Percentiles rank a stretch among this genome's conserved stretches.
phyloP scores from a whole-genome alignment of 2,888 invertebrate species.

The Pterostichus madidus region DNA sequence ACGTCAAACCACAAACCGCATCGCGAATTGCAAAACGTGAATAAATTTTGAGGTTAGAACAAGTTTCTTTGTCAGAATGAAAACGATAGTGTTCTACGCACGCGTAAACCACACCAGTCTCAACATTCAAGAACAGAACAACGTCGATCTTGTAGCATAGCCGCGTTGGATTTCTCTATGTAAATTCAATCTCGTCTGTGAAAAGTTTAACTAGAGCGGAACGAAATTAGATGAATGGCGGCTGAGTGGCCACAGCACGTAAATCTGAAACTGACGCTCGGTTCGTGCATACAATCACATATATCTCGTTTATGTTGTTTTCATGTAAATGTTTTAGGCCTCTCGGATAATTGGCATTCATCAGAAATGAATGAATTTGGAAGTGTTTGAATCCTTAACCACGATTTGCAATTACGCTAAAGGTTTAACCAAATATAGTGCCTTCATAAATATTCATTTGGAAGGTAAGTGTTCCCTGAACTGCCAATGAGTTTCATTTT shows the following conservation, averaged over 20 bases:
- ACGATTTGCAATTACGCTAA: slow-evolving; percentile 30
- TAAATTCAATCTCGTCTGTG: slow-evolving; percentile 47
- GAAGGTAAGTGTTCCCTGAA: not conserved
- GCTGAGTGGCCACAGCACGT: slow-evolving; percentile 13
- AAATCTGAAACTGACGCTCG: slow-evolving; percentile 38
- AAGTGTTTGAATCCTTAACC: slow-evolving; percentile 30
- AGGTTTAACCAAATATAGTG: slow-evolving; percentile 30
- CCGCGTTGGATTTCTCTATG: slow-evolving; percentile 32
- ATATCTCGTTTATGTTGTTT: slow-evolving; percentile 52
- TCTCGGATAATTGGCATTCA: slow-evolving; percentile 32
- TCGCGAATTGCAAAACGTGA: slow-evolving; percentile 16
- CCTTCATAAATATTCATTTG: slow-evolving; percentile 11
- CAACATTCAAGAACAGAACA: not conserved
- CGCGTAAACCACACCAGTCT: not conserved
- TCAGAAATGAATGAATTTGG: slow-evolving; percentile 37
- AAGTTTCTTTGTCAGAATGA: slow-evolving; percentile 19
- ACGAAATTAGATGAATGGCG: slow-evolving; percentile 48
- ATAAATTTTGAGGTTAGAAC: slow-evolving; percentile 30
- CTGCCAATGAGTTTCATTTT: slow-evolving; percentile 26
- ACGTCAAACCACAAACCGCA: not conserved
- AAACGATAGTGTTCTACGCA: slow-evolving; percentile 24
- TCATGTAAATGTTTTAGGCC: slow-evolving; percentile 39
- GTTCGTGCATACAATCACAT: slow-evolving; percentile 37
- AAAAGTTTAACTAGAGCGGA: slow-evolving; percentile 56
- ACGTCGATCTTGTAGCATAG: not conserved